Conservation (phyloP, 2,113 vertebrate genomes). For the Corydoras sp. region DNA sequence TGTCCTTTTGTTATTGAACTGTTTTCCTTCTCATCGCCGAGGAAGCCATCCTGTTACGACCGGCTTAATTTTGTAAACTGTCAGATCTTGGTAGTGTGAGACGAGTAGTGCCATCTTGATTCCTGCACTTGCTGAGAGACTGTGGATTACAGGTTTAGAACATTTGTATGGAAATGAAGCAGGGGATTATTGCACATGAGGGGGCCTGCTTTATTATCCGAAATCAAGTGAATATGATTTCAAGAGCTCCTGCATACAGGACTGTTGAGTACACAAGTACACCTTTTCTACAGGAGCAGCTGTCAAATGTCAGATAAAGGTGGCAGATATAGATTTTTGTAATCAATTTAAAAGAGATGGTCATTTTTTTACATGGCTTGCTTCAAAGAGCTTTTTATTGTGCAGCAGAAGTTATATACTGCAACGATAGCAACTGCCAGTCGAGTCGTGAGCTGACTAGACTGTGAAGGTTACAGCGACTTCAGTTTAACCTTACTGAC, state of each 20-base stretch:
- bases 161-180: constrained; percentile 61
- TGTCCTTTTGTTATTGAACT: constrained; percentile 2
- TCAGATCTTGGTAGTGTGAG: constrained; percentile 32
- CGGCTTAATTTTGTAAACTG: constrained; percentile 32
- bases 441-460: too few species aligned
- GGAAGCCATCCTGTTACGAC: constrained; percentile 25
- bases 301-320: not conserved
- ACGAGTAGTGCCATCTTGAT: constrained; percentile 44
- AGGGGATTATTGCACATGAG: constrained; percentile 52
- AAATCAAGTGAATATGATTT: constrained; percentile 48
- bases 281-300: constrained; percentile 9
- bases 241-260: constrained; percentile 48
- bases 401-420: too few species aligned
- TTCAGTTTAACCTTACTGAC: too few species aligned
- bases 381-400: too few species aligned
- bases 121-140: constrained; percentile 34
- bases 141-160: constrained; percentile 48
- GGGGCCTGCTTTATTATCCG: constrained; percentile 36
- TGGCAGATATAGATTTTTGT: too few species aligned
- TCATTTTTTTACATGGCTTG: too few species aligned
- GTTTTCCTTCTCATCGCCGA: constrained; percentile 11
- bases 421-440: too few species aligned
- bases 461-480: too few species aligned
- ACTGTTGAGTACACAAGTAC: constrained; percentile 21
- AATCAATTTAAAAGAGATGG: too few species aligned